These are phyloP conservation scores for Leptinotarsa tumamoca DNA, from an alignment of 2,888 invertebrate species.

Conservation along the genomic window DNA sequence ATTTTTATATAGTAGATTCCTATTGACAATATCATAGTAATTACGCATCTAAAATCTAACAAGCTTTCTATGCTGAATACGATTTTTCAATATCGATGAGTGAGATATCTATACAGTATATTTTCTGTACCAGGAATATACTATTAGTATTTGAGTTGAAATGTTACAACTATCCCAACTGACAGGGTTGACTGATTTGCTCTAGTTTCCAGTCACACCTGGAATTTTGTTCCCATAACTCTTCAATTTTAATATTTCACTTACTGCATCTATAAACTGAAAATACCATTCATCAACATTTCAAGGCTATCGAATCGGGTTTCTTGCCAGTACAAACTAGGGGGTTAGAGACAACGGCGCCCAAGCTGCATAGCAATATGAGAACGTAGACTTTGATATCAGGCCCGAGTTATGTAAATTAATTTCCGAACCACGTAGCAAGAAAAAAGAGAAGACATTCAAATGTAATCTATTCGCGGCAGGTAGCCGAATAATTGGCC, in stretches of 20 bases:
- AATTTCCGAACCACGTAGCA: slow-evolving; percentile 31
- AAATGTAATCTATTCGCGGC: slow-evolving; percentile 50
- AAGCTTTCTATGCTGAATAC: too few species aligned
- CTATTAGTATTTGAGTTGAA: too few species aligned
- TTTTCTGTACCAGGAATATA: too few species aligned
- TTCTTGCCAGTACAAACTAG: slow-evolving; percentile 15
- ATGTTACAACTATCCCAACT: too few species aligned
- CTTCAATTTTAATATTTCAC: background rate
- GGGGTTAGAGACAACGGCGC: slow-evolving; percentile 18
- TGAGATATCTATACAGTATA: too few species aligned
- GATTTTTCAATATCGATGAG: too few species aligned
- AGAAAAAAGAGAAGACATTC: slow-evolving; percentile 41
- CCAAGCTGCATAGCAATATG: slow-evolving; percentile 27
- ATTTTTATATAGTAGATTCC: too few species aligned
- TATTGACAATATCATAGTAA: too few species aligned
- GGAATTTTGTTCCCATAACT: background rate
- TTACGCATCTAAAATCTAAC: too few species aligned
- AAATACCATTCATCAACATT: background rate
- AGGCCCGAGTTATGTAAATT: slow-evolving; percentile 43
- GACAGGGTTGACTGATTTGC: too few species aligned
- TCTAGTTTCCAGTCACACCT: too few species aligned
- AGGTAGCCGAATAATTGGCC: slow-evolving; percentile 51
- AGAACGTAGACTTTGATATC: slow-evolving; percentile 33
- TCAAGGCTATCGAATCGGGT: background rate
- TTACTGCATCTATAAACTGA: background rate